phyloP scores from a whole-genome alignment of 2,888 invertebrate species.

The Sinelater perroti region DNA sequence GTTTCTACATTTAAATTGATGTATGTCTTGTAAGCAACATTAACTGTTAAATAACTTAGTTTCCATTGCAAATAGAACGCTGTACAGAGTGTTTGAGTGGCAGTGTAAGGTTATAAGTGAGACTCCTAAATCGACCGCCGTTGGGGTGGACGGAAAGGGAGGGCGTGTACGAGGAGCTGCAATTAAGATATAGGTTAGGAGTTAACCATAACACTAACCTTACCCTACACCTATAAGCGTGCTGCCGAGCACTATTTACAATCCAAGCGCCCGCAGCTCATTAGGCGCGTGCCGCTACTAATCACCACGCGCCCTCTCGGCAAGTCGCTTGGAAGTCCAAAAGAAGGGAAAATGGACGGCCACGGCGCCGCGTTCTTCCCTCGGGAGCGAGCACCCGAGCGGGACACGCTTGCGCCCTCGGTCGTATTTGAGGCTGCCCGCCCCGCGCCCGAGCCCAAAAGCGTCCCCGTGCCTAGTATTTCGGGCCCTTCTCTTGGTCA shows the following conservation, averaged over 20 bases:
- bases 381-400: conserved; percentile 15
- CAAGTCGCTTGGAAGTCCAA: not conserved
- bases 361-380: conserved; percentile 13
- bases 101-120: too few relatives aligned
- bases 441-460: conserved; percentile 31
- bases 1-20: too few relatives aligned
- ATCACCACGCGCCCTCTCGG: not conserved
- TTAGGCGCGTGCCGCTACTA: not conserved
- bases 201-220: conserved; percentile 30
- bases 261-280: not conserved
- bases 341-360: not conserved
- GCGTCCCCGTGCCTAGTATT: conserved; percentile 49
- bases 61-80: too few relatives aligned
- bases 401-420: conserved; percentile 47
- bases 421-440: conserved; percentile 32
- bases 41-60: too few relatives aligned
- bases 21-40: too few relatives aligned
- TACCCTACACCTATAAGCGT: conserved; percentile 20
- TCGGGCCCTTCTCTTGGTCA: conserved; percentile 52
- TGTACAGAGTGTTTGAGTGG: too few relatives aligned
- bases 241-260: not conserved
- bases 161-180: not conserved
- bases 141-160: too few relatives aligned
- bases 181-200: conserved; percentile 23
- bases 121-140: too few relatives aligned